These are phyloP conservation scores for Enteromius mattozi DNA, from an alignment of 2,797 vertebrate genomes.

Conservation along the genomic window DNA sequence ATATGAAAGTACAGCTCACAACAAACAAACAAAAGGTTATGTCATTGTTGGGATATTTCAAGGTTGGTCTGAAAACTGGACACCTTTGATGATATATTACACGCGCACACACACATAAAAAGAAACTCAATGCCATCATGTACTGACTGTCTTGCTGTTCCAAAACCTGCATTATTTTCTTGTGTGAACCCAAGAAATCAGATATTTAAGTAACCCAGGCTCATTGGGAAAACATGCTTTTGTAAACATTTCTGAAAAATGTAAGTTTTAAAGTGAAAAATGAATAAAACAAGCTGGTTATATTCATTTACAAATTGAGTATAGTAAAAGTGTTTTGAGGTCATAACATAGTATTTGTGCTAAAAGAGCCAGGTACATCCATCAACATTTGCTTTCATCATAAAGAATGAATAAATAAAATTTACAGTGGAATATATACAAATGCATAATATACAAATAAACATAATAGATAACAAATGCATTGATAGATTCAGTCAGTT, in stretches of 20 bases:
- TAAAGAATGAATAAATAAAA: not conserved
- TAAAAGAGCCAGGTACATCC: not conserved
- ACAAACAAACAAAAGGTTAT: not conserved
- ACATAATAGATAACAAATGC: not conserved
- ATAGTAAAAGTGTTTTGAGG: not conserved
- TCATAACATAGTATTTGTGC: not conserved
- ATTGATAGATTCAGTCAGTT: not conserved
- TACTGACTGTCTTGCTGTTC: not conserved
- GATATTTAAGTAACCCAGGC: not conserved
- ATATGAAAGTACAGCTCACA: not conserved
- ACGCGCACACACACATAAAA: not conserved
- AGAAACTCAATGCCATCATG: not conserved
- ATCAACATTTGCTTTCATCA: not conserved
- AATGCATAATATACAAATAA: too few species aligned
- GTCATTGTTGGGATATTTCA: not conserved
- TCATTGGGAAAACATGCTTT: not conserved
- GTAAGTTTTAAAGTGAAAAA: too few species aligned
- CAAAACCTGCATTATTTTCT: not conserved
- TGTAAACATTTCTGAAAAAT: not conserved
- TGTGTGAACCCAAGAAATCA: not conserved
- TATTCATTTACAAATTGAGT: not conserved
- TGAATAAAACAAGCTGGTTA: not conserved
- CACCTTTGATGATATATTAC: not conserved
- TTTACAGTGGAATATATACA: not conserved
- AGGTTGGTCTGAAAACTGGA: not conserved